These are phyloP conservation scores for Acronicta leporina DNA, from an alignment of 2,888 invertebrate species.

Conservation along the genomic window DNA sequence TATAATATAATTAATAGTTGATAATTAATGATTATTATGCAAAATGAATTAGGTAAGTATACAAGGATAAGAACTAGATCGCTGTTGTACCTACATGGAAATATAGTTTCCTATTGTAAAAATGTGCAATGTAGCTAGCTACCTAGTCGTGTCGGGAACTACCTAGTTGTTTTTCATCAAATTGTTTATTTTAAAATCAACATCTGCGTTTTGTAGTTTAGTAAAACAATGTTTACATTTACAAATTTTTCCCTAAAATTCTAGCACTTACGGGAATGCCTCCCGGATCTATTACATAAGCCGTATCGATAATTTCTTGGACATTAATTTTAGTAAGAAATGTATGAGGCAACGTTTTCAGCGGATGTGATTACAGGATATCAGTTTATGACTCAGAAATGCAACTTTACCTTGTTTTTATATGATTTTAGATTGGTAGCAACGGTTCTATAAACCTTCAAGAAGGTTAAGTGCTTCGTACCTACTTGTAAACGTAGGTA, in stretches of 20 bases:
- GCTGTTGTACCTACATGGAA: too few species aligned
- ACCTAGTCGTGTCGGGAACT: too few species aligned
- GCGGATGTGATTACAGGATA: slow-evolving; percentile 34
- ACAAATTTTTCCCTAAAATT: slow-evolving; percentile 1
- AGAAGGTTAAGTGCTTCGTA: too few species aligned
- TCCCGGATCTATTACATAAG: slow-evolving; percentile 20
- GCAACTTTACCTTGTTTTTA: background rate
- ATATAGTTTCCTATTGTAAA: too few species aligned
- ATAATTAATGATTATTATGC: too few species aligned
- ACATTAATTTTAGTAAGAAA: slow-evolving; percentile 27
- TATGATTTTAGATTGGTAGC: too few species aligned
- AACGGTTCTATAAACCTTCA: background rate
- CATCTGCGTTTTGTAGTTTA: slow-evolving; percentile 31
- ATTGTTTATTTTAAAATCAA: slow-evolving; percentile 21
- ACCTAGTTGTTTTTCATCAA: background rate
- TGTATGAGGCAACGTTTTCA: slow-evolving; percentile 24
- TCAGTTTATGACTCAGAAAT: slow-evolving; percentile 20
- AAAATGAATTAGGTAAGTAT: too few species aligned
- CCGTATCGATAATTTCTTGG: slow-evolving; percentile 2
- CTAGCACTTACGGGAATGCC: slow-evolving; percentile 1
- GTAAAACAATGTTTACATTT: slow-evolving; percentile 11
- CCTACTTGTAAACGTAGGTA: too few species aligned
- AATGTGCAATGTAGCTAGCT: background rate
- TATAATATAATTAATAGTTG: too few species aligned
- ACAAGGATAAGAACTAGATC: too few species aligned